A percentile compares a stretch with the other conserved stretches of the same genome.
These are phyloP conservation scores for Drosophila bocqueti DNA, from an alignment of 1,140 invertebrate genomes.

Conservation along the genomic window DNA sequence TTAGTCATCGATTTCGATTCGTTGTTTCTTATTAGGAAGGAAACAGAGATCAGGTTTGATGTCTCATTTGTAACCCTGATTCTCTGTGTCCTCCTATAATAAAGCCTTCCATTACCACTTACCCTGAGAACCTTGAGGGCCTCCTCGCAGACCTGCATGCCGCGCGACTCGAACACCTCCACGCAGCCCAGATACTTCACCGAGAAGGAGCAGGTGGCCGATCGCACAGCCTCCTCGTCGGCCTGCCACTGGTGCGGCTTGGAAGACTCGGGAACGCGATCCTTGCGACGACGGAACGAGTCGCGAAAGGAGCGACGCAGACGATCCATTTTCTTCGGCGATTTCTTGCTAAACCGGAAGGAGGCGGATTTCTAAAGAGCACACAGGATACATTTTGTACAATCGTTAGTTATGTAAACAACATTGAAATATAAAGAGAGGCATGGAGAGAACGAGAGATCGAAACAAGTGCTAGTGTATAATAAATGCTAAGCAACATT, in stretches of 20 bases:
- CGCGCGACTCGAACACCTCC: conserved; percentile 99
- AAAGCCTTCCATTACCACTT: conserved; percentile 80
- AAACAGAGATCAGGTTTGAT: neutral
- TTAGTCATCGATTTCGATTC: neutral
- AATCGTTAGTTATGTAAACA: conserved; percentile 7
- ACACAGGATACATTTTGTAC: conserved; percentile 11
- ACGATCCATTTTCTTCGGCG: conserved; percentile 95
- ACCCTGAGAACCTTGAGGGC: conserved; percentile 97
- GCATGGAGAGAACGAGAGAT: conserved; percentile 18
- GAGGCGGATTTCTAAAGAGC: conserved; percentile 86
- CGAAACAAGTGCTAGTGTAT: conserved; percentile 69
- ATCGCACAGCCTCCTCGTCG: conserved; percentile 97
- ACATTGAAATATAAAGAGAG: neutral
- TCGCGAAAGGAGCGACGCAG: conserved; percentile 96
- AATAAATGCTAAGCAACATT: conserved; percentile 8
- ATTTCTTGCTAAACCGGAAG: conserved; percentile 87
- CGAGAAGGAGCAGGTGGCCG: conserved; percentile 98
- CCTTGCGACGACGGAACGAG: conserved; percentile 94
- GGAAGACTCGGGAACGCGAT: conserved; percentile 93
- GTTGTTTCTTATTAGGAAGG: neutral
- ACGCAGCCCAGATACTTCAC: conserved; percentile 99
- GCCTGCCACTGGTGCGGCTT: conserved; percentile 99
- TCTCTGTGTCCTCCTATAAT: neutral
- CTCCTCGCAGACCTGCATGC: conserved; percentile 99
- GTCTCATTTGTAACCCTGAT: neutral